Conservation (phyloP, 1,140 invertebrate genomes). For the Teleopsis dalmanni region DNA sequence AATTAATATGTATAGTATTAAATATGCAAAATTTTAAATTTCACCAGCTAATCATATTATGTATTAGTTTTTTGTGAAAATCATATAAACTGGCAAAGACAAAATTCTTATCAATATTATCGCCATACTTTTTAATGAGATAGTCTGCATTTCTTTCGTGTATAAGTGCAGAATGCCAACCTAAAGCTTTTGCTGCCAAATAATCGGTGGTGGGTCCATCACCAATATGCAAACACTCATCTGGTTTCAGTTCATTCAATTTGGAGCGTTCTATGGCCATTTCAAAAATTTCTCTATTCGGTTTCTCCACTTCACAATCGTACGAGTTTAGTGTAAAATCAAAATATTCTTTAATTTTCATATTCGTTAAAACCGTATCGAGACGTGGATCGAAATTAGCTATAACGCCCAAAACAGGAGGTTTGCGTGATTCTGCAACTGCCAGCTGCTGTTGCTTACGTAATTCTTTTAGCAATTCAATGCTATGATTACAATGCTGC, state of each 20-base stretch:
- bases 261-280: constrained; percentile 53
- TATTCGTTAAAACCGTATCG: constrained; percentile 55
- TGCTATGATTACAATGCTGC: constrained; percentile 57
- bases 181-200: constrained; percentile 60
- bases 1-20: neutral
- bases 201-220: constrained; percentile 71
- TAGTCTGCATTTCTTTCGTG: constrained; percentile 38
- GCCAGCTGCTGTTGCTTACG: constrained; percentile 30
- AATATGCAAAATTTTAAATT: neutral
- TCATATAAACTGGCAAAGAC: constrained; percentile 39
- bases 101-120: constrained; percentile 28
- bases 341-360: constrained; percentile 61
- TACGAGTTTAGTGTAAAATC: constrained; percentile 76
- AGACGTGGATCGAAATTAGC: constrained; percentile 84
- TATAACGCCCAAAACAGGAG: constrained; percentile 63
- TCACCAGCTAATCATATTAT: constrained; percentile 32
- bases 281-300: constrained; percentile 64
- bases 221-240: constrained; percentile 73
- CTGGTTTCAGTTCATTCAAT: constrained; percentile 44
- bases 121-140: constrained; percentile 31
- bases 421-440: constrained; percentile 9
- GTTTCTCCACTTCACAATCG: constrained; percentile 64
- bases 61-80: constrained; percentile 37
- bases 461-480: constrained; percentile 56
- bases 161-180: constrained; percentile 67